Evolutionary conservation across 2,888 invertebrate species (phyloP).

Genomic region (Lithosia quadra): DNA sequence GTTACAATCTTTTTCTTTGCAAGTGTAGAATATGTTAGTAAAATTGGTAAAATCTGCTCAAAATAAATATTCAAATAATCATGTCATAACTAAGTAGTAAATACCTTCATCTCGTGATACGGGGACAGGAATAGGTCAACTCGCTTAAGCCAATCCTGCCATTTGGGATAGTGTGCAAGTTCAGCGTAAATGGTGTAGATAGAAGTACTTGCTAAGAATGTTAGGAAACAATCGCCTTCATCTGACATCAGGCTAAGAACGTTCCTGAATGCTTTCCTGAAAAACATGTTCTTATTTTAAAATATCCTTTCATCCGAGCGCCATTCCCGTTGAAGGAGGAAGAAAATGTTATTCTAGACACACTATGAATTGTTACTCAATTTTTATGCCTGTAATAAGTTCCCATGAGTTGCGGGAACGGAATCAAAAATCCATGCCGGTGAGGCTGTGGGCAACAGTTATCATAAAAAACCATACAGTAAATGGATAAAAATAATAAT

Average conservation of each 20-base stretch:
- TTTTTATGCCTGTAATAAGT: too few relatives aligned
- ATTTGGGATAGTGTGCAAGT: slow-evolving; percentile 37
- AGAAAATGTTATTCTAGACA: too few relatives aligned
- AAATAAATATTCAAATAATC: too few relatives aligned
- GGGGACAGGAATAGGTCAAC: slow-evolving; percentile 42
- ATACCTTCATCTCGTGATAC: slow-evolving; percentile 43
- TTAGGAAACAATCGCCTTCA: slow-evolving; percentile 44
- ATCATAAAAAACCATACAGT: too few relatives aligned
- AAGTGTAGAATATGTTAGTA: neutral
- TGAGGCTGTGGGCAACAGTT: too few relatives aligned
- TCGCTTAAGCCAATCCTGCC: slow-evolving; percentile 44
- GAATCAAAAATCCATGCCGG: too few relatives aligned
- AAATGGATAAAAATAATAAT: neutral
- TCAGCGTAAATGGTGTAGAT: slow-evolving; percentile 37
- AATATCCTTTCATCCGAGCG: neutral
- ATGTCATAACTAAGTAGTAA: neutral
- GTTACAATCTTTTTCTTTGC: neutral
- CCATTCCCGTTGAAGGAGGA: too few relatives aligned
- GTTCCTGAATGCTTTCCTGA: slow-evolving; percentile 46
- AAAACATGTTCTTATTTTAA: slow-evolving; percentile 13
- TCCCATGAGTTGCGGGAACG: too few relatives aligned
- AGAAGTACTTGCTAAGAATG: slow-evolving; percentile 37
- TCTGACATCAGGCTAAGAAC: slow-evolving; percentile 38
- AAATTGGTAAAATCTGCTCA: neutral
- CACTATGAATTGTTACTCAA: too few relatives aligned